Conservation (phyloP, 2,797 vertebrate genomes). For the Pseudochaenichthys georgianus region DNA sequence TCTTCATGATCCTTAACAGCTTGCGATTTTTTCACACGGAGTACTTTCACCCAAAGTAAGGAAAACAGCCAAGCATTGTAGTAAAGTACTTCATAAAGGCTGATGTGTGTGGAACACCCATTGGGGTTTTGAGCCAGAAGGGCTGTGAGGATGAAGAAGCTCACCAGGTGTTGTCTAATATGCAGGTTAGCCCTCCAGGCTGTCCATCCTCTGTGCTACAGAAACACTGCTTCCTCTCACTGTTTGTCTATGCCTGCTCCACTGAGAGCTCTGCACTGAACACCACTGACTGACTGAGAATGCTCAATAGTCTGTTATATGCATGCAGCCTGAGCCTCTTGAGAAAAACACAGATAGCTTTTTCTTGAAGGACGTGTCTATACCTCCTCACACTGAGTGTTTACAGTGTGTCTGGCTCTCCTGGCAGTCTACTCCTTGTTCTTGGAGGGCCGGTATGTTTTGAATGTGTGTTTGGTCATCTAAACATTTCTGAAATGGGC, state of each 20-base stretch:
- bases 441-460: constrained; percentile 1
- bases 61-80: constrained; percentile 33
- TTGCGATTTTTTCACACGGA: constrained; percentile 52
- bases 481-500: background rate
- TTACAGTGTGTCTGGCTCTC: constrained; percentile 10
- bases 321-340: constrained; percentile 33
- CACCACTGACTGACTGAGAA: constrained; percentile 33
- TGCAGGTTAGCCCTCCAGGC: constrained; percentile 60
- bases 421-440: background rate
- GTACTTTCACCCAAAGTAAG: constrained; percentile 49
- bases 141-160: constrained; percentile 37
- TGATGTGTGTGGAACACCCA: background rate
- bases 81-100: constrained; percentile 29
- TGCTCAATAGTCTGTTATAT: constrained; percentile 52
- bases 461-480: constrained; percentile 20
- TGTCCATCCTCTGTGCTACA: constrained; percentile 33
- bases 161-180: constrained; percentile 64
- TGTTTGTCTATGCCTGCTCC: constrained; percentile 62
- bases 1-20: constrained; percentile 57
- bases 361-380: constrained; percentile 18
- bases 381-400: constrained; percentile 16
- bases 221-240: constrained; percentile 36
- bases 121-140: constrained; percentile 28
- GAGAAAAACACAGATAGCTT: constrained; percentile 18
- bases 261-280: constrained; percentile 48